Evolutionary conservation across 2,888 invertebrate species (phyloP).

Genomic region (Barypeithes pellucidus): DNA sequence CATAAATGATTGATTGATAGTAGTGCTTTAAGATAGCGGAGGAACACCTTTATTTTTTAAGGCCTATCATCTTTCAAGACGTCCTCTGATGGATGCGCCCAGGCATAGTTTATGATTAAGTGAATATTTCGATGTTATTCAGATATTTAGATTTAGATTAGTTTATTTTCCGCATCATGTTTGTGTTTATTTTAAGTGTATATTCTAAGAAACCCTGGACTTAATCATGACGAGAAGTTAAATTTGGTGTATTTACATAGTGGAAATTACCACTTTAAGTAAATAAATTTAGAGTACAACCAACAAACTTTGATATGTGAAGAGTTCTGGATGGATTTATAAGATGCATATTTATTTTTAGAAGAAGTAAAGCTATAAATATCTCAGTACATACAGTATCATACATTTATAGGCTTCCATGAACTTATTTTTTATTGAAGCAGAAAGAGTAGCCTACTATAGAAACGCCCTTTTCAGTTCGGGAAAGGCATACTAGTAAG

Average conservation of each 20-base stretch:
- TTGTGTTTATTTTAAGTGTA: slow-evolving; percentile 23
- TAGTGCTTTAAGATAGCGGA: slow-evolving; percentile 1
- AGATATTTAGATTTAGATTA: slow-evolving; percentile 14
- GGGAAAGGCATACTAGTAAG: no score
- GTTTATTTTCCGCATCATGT: slow-evolving; percentile 35
- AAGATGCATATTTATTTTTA: background rate
- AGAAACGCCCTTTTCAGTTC: no score
- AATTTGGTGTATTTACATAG: slow-evolving; percentile 22
- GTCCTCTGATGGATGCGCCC: slow-evolving; percentile 15
- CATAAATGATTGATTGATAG: slow-evolving; percentile 19
- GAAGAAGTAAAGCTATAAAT: no score
- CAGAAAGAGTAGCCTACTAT: no score
- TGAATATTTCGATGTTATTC: background rate
- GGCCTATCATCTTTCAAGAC: slow-evolving; percentile 22
- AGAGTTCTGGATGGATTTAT: slow-evolving; percentile 2
- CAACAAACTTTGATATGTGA: background rate
- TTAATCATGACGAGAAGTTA: slow-evolving; percentile 16
- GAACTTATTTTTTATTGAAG: no score
- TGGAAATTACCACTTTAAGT: slow-evolving; percentile 1
- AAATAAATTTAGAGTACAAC: slow-evolving; percentile 1
- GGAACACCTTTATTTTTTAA: slow-evolving; percentile 29
- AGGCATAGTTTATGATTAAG: slow-evolving; percentile 24
- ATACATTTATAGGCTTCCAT: no score
- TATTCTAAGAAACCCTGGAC: slow-evolving; percentile 14
- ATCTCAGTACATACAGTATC: no score